Conservation (phyloP, 2,113 vertebrate genomes). For the Tricholaema leucomelas region DNA sequence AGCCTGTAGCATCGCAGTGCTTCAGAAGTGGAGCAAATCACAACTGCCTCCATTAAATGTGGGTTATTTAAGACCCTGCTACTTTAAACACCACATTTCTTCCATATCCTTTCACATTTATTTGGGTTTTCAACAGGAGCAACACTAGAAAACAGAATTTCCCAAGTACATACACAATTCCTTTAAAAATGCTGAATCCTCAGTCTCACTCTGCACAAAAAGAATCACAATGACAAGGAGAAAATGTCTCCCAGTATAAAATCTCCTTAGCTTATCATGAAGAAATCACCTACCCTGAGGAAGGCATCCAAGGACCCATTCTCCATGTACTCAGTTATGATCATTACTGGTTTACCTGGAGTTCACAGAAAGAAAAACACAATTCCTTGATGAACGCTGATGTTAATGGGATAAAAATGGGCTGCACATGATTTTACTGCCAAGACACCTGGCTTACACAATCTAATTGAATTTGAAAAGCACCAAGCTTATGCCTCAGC, state of each 20-base stretch:
- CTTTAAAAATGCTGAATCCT: neutral
- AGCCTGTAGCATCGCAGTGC: conserved; percentile 2
- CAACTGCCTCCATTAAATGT: conserved; percentile 26
- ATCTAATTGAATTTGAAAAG: conserved; percentile 81
- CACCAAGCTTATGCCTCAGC: conserved; percentile 74
- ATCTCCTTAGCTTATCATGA: conserved; percentile 27
- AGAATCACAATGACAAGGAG: neutral
- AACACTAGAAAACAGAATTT: conserved; percentile 7
- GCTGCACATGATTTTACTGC: conserved; percentile 72
- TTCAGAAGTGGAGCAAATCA: conserved; percentile 48
- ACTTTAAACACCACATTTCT: conserved; percentile 7
- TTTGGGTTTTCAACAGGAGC: neutral
- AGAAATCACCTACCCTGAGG: conserved; percentile 89
- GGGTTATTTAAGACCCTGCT: conserved; percentile 57
- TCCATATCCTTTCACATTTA: neutral
- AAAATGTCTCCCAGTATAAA: neutral
- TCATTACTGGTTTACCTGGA: conserved; percentile 99
- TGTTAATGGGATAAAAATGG: conserved; percentile 81
- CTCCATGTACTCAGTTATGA: conserved; percentile 99
- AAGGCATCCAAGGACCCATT: conserved; percentile 98
- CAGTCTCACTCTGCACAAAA: neutral
- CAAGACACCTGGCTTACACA: conserved; percentile 77
- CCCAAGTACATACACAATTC: neutral
- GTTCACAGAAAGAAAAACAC: conserved; percentile 72
- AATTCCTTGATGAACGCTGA: conserved; percentile 67